Evolutionary conservation across 2,888 invertebrate genomes (phyloP).

Genomic region (Aproaerema taeniolella): DNA sequence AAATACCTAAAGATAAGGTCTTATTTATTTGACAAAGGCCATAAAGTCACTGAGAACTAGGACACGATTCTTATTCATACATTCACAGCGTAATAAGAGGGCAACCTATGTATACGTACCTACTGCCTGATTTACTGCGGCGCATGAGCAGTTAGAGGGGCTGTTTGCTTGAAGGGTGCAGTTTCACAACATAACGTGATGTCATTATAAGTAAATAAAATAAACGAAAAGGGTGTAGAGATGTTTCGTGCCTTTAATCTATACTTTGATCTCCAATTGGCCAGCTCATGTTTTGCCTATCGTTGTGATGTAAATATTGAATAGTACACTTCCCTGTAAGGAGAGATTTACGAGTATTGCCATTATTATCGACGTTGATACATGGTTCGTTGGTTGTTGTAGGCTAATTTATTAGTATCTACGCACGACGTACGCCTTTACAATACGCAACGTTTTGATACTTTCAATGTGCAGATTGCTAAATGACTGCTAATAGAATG

Average conservation of each 20-base stretch:
- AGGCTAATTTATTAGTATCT: slow-evolving; percentile 14
- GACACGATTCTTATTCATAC: slow-evolving; percentile 16
- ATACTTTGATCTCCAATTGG: too few relatives aligned
- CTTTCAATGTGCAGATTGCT: slow-evolving; percentile 14
- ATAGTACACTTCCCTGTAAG: too few relatives aligned
- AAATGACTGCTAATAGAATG: slow-evolving; percentile 12
- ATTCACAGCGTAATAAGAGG: slow-evolving; percentile 10
- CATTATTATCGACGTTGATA: slow-evolving; percentile 26
- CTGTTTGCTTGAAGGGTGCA: too few relatives aligned
- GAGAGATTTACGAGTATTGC: slow-evolving; percentile 27
- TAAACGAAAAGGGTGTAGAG: too few relatives aligned
- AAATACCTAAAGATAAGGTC: not conserved
- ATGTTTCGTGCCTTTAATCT: too few relatives aligned
- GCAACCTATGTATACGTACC: too few relatives aligned
- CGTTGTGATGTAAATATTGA: too few relatives aligned
- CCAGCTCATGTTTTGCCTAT: too few relatives aligned
- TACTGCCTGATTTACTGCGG: too few relatives aligned
- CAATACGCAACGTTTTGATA: slow-evolving; percentile 13
- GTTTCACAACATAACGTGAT: too few relatives aligned
- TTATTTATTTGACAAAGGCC: slow-evolving; percentile 4
- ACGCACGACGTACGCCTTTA: slow-evolving; percentile 1
- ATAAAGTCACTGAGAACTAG: slow-evolving; percentile 15
- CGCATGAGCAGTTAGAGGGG: too few relatives aligned
- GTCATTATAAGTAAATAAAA: too few relatives aligned
- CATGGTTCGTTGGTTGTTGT: slow-evolving; percentile 19